phyloP scores from a whole-genome alignment of 2,113 vertebrate species.

The Corydoras maculifer region DNA sequence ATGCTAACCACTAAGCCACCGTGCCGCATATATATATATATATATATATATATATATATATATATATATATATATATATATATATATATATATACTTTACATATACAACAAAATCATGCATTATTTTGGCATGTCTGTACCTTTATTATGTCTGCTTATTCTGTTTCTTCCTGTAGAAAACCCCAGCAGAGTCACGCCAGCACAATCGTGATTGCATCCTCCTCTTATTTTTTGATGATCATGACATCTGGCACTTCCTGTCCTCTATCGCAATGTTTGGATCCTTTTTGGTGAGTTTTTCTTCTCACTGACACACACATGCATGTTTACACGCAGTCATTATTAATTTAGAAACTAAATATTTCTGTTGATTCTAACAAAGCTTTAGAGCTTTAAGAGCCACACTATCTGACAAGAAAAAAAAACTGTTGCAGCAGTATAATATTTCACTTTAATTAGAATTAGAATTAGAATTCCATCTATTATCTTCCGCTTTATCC shows the following conservation, averaged over 20 bases:
- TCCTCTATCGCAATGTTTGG: constrained; percentile 98
- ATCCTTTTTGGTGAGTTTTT: constrained; percentile 82
- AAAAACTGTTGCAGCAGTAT: too few species aligned
- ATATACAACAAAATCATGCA: too few species aligned
- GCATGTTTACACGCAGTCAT: neutral
- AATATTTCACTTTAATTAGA: neutral
- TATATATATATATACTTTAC: too few species aligned
- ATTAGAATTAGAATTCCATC: too few species aligned
- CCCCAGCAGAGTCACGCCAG: constrained; percentile 89
- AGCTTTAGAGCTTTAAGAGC: too few species aligned
- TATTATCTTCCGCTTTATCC: too few species aligned
- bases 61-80: too few species aligned
- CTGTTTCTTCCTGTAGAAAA: constrained; percentile 71
- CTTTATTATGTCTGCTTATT: neutral
- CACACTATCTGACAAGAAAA: too few species aligned
- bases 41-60: too few species aligned
- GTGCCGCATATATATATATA: too few species aligned
- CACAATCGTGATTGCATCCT: constrained; percentile 94
- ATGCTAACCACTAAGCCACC: too few species aligned
- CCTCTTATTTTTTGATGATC: constrained; percentile 91
- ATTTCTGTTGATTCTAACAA: too few species aligned
- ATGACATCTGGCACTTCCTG: constrained; percentile 98
- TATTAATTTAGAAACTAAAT: neutral
- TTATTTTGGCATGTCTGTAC: neutral
- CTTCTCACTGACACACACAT: neutral